A percentile compares a stretch with the other conserved stretches of the same genome.
phyloP scores from a whole-genome alignment of 2,888 invertebrate species.

The Laspeyria flexula region DNA sequence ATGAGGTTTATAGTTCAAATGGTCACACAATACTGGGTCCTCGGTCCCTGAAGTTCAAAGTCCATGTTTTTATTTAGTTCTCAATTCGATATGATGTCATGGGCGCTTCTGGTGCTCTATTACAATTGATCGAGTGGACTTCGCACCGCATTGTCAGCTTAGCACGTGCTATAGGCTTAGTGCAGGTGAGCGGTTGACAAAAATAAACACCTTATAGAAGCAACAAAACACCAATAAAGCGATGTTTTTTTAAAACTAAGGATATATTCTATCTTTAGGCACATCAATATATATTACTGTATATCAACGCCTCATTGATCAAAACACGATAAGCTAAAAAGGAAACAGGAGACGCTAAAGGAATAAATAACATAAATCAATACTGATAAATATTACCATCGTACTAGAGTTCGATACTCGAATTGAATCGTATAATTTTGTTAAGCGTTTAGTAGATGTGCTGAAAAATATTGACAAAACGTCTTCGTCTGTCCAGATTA shows the following conservation, averaged over 20 bases:
- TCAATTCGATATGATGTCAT: conserved; percentile 55
- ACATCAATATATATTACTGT: no score
- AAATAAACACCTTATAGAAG: not conserved
- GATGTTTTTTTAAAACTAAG: not conserved
- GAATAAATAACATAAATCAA: no score
- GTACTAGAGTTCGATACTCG: no score
- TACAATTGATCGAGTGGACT: conserved; percentile 68
- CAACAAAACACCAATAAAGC: not conserved
- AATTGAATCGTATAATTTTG: no score
- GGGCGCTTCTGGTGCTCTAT: conserved; percentile 46
- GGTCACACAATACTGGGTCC: conserved; percentile 19
- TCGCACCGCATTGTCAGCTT: conserved; percentile 60
- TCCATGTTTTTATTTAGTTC: conserved; percentile 54
- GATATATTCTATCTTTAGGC: no score
- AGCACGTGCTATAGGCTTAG: conserved; percentile 39
- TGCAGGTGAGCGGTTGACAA: conserved; percentile 20
- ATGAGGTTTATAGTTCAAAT: conserved; percentile 36
- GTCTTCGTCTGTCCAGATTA: no score
- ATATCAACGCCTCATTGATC: no score
- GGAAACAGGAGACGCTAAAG: no score
- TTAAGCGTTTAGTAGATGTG: no score
- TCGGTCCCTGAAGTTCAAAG: conserved; percentile 47
- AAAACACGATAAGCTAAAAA: no score
- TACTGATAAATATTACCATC: no score
- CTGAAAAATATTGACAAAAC: no score